Percentiles rank a stretch among this genome's conserved stretches.
Conservation (phyloP, 1,140 invertebrate genomes). For the Conus betulinus region DNA sequence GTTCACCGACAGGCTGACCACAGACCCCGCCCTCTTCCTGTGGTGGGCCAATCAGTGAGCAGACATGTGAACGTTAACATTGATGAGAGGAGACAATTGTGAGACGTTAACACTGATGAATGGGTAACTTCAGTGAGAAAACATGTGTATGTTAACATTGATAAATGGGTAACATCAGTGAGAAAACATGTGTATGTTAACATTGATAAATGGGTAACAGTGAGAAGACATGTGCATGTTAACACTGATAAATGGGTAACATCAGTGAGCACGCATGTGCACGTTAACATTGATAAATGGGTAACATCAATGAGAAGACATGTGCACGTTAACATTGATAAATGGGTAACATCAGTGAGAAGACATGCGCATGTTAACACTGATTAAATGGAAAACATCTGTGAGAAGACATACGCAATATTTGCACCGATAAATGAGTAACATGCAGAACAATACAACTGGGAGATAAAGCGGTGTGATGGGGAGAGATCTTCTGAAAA, state of each 20-base stretch:
- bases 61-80: not conserved
- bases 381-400: too few relatives aligned
- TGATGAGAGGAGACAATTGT: conserved; percentile 8
- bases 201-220: too few relatives aligned
- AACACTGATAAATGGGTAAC: too few relatives aligned
- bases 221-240: not conserved
- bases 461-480: too few relatives aligned
- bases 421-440: too few relatives aligned
- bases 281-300: too few relatives aligned
- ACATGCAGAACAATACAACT: too few relatives aligned
- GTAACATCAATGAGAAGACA: not conserved
- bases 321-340: not conserved
- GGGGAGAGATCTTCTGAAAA: too few relatives aligned
- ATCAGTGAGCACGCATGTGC: conserved; percentile 4
- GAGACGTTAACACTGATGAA: not conserved
- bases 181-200: not conserved
- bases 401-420: too few relatives aligned
- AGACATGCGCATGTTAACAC: not conserved
- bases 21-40: conserved; percentile 86
- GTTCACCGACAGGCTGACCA: conserved; percentile 92
- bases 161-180: too few relatives aligned
- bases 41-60: conserved; percentile 20
- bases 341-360: not conserved
- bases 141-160: not conserved
- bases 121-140: not conserved